Percentiles rank a stretch among this genome's conserved stretches.
These are phyloP conservation scores for Laothoe populi DNA, from an alignment of 2,888 invertebrate genomes.

Conservation along the genomic window DNA sequence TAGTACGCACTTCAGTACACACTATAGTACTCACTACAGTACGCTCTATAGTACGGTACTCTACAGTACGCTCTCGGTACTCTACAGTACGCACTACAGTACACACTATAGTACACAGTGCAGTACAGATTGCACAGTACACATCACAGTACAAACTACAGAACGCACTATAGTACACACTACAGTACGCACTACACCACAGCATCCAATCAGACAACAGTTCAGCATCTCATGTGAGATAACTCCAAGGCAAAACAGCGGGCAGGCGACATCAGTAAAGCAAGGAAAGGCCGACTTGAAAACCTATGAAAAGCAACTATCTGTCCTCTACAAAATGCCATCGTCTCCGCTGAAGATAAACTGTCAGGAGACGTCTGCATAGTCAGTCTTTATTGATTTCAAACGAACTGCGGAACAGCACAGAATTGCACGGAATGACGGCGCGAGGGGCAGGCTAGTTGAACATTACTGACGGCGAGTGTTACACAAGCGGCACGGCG, in stretches of 20 bases:
- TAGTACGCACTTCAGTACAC: too few species aligned
- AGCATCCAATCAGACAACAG: conserved; percentile 53
- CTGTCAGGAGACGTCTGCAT: conserved; percentile 57
- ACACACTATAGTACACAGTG: too few species aligned
- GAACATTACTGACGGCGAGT: conserved; percentile 77
- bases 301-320: conserved; percentile 62
- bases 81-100: too few species aligned
- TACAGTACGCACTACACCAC: conserved; percentile 33
- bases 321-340: conserved; percentile 73
- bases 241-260: conserved; percentile 67
- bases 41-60: too few species aligned
- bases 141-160: too few species aligned
- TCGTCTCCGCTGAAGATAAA: conserved; percentile 65
- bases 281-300: conserved; percentile 69
- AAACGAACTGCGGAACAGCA: conserved; percentile 33
- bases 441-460: conserved; percentile 44
- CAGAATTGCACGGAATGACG: conserved; percentile 37
- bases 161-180: too few species aligned
- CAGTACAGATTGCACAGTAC: too few species aligned
- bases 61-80: too few species aligned
- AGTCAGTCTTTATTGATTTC: conserved; percentile 69
- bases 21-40: too few species aligned
- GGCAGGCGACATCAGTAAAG: conserved; percentile 60
- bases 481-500: conserved; percentile 56
- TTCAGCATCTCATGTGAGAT: conserved; percentile 69